These are phyloP conservation scores for Pangasius djambal DNA, from an alignment of 2,797 vertebrate genomes.

Conservation along the genomic window DNA sequence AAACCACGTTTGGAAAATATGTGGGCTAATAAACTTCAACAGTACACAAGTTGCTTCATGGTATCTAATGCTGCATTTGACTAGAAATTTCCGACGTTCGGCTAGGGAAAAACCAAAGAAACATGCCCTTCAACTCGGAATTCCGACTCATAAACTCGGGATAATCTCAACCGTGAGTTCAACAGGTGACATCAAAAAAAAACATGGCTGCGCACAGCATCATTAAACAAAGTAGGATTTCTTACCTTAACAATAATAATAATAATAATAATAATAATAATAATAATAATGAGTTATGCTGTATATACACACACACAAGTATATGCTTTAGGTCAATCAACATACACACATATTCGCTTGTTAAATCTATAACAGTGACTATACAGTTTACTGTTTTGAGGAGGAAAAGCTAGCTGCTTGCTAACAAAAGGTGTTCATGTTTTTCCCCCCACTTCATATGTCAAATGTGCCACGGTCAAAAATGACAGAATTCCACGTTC, in stretches of 20 bases:
- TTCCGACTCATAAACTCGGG: background rate
- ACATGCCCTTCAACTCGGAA: background rate
- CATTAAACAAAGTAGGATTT: background rate
- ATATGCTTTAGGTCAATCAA: background rate
- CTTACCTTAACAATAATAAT: background rate
- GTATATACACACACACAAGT: background rate
- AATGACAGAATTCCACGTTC: background rate
- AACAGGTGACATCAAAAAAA: background rate
- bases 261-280: too few species aligned
- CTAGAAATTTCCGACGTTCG: background rate
- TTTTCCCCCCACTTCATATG: background rate
- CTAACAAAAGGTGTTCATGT: background rate
- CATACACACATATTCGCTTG: background rate
- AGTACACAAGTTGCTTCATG: background rate
- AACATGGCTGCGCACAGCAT: background rate
- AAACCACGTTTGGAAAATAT: background rate
- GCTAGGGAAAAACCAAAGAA: background rate
- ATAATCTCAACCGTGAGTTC: background rate
- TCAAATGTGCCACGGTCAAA: background rate
- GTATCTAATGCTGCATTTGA: background rate
- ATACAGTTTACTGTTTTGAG: background rate
- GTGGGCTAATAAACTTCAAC: background rate
- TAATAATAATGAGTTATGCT: background rate
- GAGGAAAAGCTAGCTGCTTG: background rate
- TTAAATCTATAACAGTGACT: background rate